These are phyloP conservation scores for Brachypodius melanocephalos DNA, from an alignment of 2,113 vertebrate species.

Conservation along the genomic window DNA sequence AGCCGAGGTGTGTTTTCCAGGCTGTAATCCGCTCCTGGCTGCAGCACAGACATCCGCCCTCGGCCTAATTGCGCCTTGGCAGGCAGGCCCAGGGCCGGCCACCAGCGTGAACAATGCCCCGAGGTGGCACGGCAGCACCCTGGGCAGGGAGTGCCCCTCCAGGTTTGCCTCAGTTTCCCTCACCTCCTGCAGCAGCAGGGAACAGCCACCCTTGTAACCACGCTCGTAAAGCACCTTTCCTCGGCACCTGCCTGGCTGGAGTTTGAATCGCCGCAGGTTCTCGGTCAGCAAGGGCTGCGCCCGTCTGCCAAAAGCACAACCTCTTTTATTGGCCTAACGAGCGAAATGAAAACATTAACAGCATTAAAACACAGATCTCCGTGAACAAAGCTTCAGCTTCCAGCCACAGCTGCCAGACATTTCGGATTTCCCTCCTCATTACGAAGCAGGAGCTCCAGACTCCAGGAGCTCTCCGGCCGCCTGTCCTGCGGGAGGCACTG, in stretches of 20 bases:
- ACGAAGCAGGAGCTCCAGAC: not conserved
- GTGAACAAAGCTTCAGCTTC: not conserved
- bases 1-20: not conserved
- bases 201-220: not conserved
- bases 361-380: not conserved
- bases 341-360: conserved; percentile 9
- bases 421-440: not conserved
- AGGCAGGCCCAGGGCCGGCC: not conserved
- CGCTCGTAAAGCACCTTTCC: not conserved
- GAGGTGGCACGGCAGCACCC: not conserved
- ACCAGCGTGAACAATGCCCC: rapidly evolving
- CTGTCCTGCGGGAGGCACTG: not conserved
- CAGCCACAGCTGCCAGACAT: not conserved
- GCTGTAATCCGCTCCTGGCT: not conserved
- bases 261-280: not conserved
- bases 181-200: not conserved
- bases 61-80: rapidly evolving
- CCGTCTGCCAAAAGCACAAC: not conserved
- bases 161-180: not conserved
- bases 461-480: rapidly evolving
- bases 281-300: not conserved
- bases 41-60: not conserved
- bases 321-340: conserved; percentile 27
- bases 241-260: not conserved
- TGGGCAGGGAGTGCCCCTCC: not conserved